phyloP scores from a whole-genome alignment of 2,113 vertebrate species.

The Abramis brama region DNA sequence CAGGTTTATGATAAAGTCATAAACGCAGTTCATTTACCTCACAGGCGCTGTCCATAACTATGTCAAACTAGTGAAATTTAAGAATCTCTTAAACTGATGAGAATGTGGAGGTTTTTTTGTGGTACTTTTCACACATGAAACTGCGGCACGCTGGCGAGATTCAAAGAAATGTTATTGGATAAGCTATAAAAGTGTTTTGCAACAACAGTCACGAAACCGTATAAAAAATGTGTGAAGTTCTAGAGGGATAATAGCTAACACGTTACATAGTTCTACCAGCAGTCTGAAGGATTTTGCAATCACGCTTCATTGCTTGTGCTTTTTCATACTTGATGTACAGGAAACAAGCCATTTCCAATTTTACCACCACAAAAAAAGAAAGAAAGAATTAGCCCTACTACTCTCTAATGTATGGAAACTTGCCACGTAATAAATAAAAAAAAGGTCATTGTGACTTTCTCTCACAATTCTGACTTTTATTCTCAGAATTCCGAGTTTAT shows the following conservation, averaged over 20 bases:
- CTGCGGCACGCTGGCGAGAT: not conserved
- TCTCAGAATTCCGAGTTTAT: no score
- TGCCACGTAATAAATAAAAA: not conserved
- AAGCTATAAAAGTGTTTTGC: conserved; percentile 39
- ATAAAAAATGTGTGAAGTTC: conserved; percentile 1
- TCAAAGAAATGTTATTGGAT: conserved; percentile 35
- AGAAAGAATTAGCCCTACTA: not conserved
- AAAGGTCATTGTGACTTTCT: no score
- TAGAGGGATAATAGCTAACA: conserved; percentile 13
- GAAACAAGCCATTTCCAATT: not conserved
- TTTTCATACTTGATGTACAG: not conserved
- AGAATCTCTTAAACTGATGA: conserved; percentile 53
- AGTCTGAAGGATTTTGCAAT: conserved; percentile 1
- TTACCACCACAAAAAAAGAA: not conserved
- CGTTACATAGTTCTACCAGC: not conserved
- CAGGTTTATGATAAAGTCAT: conserved; percentile 54
- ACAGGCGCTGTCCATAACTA: conserved; percentile 14
- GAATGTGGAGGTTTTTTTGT: not conserved
- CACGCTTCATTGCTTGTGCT: not conserved
- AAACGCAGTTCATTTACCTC: conserved; percentile 50
- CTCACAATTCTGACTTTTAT: no score
- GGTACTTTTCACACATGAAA: conserved; percentile 10
- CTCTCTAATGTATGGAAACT: not conserved
- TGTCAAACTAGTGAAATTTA: conserved; percentile 25
- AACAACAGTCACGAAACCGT: conserved; percentile 31